Evolutionary conservation across 2,888 invertebrate genomes (phyloP).

Genomic region (Drosophila setosimentum): DNA sequence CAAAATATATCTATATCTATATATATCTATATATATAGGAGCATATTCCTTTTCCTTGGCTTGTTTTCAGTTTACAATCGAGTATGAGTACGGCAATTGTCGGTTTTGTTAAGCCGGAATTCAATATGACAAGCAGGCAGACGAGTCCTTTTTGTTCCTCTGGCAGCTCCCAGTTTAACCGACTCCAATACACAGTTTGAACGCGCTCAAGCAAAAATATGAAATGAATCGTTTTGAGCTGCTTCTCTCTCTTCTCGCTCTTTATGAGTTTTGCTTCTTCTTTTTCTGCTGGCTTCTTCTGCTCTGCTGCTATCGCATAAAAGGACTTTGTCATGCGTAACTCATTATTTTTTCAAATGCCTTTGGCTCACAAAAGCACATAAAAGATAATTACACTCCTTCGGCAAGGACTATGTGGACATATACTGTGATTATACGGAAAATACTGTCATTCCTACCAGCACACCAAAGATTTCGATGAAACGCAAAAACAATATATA

Average conservation of each 20-base stretch:
- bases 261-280: slow-evolving; percentile 20
- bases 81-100: slow-evolving; percentile 32
- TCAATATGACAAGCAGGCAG: slow-evolving; percentile 51
- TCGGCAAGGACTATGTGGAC: not conserved
- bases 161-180: slow-evolving; percentile 54
- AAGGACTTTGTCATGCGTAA: slow-evolving; percentile 84
- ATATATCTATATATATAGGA: slow-evolving; percentile 28
- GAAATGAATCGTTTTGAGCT: slow-evolving; percentile 73
- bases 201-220: slow-evolving; percentile 64
- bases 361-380: slow-evolving; percentile 62
- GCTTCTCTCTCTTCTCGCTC: slow-evolving; percentile 7
- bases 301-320: slow-evolving; percentile 60
- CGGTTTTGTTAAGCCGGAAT: slow-evolving; percentile 60
- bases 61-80: slow-evolving; percentile 56
- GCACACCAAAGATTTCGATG: not conserved
- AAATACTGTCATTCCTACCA: not conserved
- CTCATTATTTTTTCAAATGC: slow-evolving; percentile 82
- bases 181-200: slow-evolving; percentile 25
- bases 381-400: slow-evolving; percentile 65
- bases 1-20: slow-evolving; percentile 1
- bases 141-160: slow-evolving; percentile 9
- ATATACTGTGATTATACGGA: not conserved
- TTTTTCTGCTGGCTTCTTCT: slow-evolving; percentile 17
- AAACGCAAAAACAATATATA: not conserved
- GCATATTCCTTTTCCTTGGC: slow-evolving; percentile 19